Evolutionary conservation across 1,140 invertebrate species (phyloP), one percentile per base, ranked within the genome.

Genomic region (Eciton burchellii): DNA sequence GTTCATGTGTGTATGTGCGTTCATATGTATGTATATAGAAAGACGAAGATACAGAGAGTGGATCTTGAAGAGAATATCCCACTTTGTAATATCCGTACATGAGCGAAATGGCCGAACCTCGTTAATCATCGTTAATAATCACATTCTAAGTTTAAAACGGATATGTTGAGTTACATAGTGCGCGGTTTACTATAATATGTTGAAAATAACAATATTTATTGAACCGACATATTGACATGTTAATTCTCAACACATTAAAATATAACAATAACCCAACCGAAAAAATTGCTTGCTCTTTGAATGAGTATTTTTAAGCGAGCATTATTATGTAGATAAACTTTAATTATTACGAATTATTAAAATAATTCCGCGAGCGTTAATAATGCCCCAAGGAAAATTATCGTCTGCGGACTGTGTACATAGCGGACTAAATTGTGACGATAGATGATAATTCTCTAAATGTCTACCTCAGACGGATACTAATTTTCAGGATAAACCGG

Each of bases 201-300:
- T 79, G 41, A 68, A 52, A 79, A 79, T 79, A 79, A 79, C 49
- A 79, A 49, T 79, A 79, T 79, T 79, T 79, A 70, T 79, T 79
- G 74, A 79, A 79, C n/a, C 19, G 49, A 57, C n/a, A n/a, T 63
- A 84, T 6, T 19, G 35, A 35, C 14, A 2, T 56, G 2, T 49
- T n/a, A 49, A 21, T 1, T 68, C 70, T 79, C 24, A 68, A 0
- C 45, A 12, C 21, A 4, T 76, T 62, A 6, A 74, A 62, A 49
- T n/a, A 11, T 54, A 4, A 35, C n/a, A 9, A 73, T 62, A 14
- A 65, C 9, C 35, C 63, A 41, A 9, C 52, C 29, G n/a, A 72
- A 65, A 43, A 52, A 49, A 76, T 14, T 2, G 21, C 5, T 45
- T 24, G 12, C 21, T 43, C 60, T 60, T 73, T n/a, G 16, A 35